Percentiles rank a stretch among this genome's conserved stretches.
Conservation (phyloP, 2,797 vertebrate genomes). For the Mallotus villosus region DNA sequence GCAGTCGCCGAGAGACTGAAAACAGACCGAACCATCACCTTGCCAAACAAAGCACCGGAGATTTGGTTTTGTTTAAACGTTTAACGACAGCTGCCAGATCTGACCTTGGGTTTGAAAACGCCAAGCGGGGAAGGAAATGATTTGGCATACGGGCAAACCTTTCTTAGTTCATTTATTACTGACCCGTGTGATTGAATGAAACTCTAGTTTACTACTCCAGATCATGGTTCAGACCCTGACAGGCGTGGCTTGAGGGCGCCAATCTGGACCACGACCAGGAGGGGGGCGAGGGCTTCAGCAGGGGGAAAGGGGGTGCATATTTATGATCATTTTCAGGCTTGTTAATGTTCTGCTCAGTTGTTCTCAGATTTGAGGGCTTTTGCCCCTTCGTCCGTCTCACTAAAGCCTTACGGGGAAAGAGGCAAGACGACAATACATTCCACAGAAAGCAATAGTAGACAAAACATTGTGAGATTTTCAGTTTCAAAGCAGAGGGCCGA, state of each 20-base stretch:
- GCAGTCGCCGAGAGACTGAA: conserved; percentile 16
- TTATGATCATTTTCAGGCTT: conserved; percentile 45
- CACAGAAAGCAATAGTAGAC: no score
- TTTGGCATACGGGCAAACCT: conserved; percentile 39
- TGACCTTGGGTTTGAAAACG: conserved; percentile 37
- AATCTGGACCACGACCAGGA: conserved; percentile 35
- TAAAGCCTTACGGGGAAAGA: no score
- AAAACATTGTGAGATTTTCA: no score
- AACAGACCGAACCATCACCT: conserved; percentile 9
- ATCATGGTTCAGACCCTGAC: conserved; percentile 46
- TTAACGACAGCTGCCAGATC: conserved; percentile 26
- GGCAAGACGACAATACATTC: no score
- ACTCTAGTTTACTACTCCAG: conserved; percentile 39
- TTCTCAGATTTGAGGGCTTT: no score
- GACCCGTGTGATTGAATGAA: conserved; percentile 62
- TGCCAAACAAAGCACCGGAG: conserved; percentile 26
- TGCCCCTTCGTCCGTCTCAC: no score
- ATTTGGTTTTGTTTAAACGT: conserved; percentile 45
- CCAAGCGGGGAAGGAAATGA: conserved; percentile 49
- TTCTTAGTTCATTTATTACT: conserved; percentile 49
- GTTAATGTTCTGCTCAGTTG: background rate
- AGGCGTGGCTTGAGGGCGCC: conserved; percentile 25
- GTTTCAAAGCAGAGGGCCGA: no score
- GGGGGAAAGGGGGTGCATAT: conserved; percentile 25
- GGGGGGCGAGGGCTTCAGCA: conserved; percentile 38